These are phyloP conservation scores for Drosophila infuscata DNA, from an alignment of 2,888 invertebrate genomes.

Conservation along the genomic window DNA sequence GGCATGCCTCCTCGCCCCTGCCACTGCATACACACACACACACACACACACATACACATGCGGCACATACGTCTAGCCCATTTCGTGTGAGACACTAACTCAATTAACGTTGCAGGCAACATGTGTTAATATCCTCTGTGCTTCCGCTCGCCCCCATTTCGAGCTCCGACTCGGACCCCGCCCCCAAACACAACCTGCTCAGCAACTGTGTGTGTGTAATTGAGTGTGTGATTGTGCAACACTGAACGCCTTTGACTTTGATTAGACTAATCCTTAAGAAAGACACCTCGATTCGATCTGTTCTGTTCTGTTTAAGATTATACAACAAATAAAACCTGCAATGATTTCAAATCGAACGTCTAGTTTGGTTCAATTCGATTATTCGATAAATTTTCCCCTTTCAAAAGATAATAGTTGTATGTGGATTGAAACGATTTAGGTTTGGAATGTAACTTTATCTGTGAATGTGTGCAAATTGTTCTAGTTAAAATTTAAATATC, in stretches of 20 bases:
- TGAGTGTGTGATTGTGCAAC: conserved; percentile 24
- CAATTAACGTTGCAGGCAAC: conserved; percentile 80
- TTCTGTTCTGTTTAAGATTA: background rate
- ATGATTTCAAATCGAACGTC: background rate
- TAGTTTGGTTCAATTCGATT: background rate
- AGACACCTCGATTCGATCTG: background rate
- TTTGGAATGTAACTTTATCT: background rate
- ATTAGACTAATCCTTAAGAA: background rate
- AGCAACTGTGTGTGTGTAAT: conserved; percentile 30
- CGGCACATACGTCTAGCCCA: conserved; percentile 61
- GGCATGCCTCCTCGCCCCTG: conserved; percentile 61
- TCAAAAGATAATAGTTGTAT: background rate
- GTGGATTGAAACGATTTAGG: background rate
- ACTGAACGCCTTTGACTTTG: background rate
- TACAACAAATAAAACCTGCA: background rate
- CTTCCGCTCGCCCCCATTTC: conserved; percentile 64
- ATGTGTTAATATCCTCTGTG: conserved; percentile 83
- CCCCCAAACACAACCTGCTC: background rate
- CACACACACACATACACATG: no score
- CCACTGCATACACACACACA: background rate
- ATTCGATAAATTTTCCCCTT: background rate
- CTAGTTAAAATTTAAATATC: background rate
- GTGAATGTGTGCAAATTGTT: background rate
- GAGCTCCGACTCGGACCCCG: background rate
- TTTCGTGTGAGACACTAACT: conserved; percentile 75